These are phyloP conservation scores for Tautogolabrus adspersus DNA, from an alignment of 2,113 vertebrate species.

Conservation along the genomic window DNA sequence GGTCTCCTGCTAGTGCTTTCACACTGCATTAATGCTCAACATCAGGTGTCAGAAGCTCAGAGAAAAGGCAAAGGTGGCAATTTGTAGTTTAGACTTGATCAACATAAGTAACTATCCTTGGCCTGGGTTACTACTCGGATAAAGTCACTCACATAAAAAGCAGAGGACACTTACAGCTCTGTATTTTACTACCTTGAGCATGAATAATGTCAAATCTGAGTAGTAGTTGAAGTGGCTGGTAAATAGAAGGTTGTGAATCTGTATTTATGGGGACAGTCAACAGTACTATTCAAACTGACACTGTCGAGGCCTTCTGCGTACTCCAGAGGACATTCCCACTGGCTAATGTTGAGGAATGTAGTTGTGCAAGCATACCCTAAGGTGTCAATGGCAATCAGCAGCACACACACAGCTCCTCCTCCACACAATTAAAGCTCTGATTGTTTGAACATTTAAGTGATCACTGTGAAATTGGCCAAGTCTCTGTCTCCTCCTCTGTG, in stretches of 20 bases:
- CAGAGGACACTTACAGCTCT: background rate
- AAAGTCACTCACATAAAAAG: background rate
- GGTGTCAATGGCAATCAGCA: slow-evolving; percentile 29
- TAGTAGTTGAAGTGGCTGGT: slow-evolving; percentile 28
- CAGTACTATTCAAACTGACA: slow-evolving; percentile 14
- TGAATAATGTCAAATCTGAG: slow-evolving; percentile 5
- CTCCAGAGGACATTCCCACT: background rate
- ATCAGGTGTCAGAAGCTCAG: slow-evolving; percentile 10
- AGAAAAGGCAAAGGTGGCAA: background rate
- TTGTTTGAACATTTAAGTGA: slow-evolving; percentile 45
- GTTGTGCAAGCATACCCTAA: background rate
- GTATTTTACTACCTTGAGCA: background rate
- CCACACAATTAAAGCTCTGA: slow-evolving; percentile 29
- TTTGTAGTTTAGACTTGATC: slow-evolving; percentile 7
- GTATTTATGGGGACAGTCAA: slow-evolving; percentile 15
- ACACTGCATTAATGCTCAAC: slow-evolving; percentile 20
- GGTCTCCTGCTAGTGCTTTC: slow-evolving; percentile 51
- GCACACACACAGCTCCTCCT: slow-evolving; percentile 4
- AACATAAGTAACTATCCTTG: slow-evolving; percentile 5
- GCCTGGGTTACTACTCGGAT: slow-evolving; percentile 9
- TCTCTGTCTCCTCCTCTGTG: background rate
- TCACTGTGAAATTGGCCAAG: slow-evolving; percentile 37
- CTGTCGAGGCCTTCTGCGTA: slow-evolving; percentile 20
- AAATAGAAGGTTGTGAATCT: slow-evolving; percentile 18
- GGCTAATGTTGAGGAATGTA: slow-evolving; percentile 11